phyloP scores from a whole-genome alignment of 2,888 invertebrate genomes.

The Volucella bombylans region DNA sequence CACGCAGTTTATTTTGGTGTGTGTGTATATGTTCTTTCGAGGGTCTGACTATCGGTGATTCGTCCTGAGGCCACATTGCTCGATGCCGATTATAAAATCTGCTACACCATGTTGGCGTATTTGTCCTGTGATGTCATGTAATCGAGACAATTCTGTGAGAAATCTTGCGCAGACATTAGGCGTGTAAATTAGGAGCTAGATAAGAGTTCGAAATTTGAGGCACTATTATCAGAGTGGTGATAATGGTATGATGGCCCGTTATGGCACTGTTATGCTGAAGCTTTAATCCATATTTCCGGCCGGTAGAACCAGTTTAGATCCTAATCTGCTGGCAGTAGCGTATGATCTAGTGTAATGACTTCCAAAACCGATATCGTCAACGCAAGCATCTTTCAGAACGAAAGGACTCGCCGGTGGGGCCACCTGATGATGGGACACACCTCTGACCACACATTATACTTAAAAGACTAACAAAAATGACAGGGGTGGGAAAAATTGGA shows the following conservation, averaged over 20 bases:
- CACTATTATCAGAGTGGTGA: constrained; percentile 82
- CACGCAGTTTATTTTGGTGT: constrained; percentile 51
- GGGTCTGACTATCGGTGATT: constrained; percentile 48
- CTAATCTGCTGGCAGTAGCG: constrained; percentile 78
- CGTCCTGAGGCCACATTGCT: constrained; percentile 49
- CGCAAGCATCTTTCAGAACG: constrained; percentile 80
- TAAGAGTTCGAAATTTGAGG: constrained; percentile 82
- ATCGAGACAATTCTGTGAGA: constrained; percentile 82
- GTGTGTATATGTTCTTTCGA: constrained; percentile 62
- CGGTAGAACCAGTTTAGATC: too few relatives aligned
- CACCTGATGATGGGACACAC: constrained; percentile 74
- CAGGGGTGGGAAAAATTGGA: constrained; percentile 86
- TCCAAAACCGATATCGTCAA: constrained; percentile 78
- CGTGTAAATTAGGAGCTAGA: constrained; percentile 82
- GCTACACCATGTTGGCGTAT: constrained; percentile 83
- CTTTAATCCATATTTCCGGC: constrained; percentile 89
- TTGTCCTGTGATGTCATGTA: constrained; percentile 83
- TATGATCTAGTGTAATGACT: constrained; percentile 81
- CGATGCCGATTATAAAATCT: constrained; percentile 77
- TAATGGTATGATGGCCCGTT: constrained; percentile 89
- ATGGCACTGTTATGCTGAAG: constrained; percentile 91
- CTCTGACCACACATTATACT: constrained; percentile 83
- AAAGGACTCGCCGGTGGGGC: constrained; percentile 76
- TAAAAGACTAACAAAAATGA: constrained; percentile 88
- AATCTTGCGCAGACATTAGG: constrained; percentile 82